phyloP scores from a whole-genome alignment of 2,888 invertebrate species.

The Eremobia ochroleuca region DNA sequence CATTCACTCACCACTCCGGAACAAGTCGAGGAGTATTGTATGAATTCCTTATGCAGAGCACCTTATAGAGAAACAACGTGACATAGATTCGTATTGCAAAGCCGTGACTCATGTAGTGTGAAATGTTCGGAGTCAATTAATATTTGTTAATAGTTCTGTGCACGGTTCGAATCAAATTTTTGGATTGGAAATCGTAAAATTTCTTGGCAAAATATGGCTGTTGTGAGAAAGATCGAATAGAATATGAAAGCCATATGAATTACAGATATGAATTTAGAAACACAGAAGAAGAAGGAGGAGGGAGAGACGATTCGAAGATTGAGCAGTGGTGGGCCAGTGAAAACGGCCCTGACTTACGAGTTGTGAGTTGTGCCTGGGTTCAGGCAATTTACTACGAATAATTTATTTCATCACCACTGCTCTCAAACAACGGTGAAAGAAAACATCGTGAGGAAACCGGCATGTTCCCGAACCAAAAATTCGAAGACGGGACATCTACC shows the following conservation, averaged over 20 bases:
- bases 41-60: conserved; percentile 66
- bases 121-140: conserved; percentile 59
- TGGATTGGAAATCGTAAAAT: conserved; percentile 1
- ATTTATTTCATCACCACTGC: no score
- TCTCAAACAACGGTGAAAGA: no score
- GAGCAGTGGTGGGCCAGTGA: no score
- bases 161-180: conserved; percentile 5
- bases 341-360: no score
- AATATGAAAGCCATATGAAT: not conserved
- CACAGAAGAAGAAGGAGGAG: not conserved
- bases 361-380: no score
- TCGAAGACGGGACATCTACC: no score
- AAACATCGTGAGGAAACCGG: no score
- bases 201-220: not conserved
- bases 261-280: not conserved
- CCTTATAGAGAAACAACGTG: conserved; percentile 69
- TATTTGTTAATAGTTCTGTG: conserved; percentile 59
- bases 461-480: no score
- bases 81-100: conserved; percentile 67
- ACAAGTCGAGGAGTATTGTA: conserved; percentile 51
- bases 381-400: no score
- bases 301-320: not conserved
- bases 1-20: conserved; percentile 25
- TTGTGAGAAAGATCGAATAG: not conserved
- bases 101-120: conserved; percentile 64